Conservation (phyloP, 1,140 invertebrate genomes). For the Gryon sp. region DNA sequence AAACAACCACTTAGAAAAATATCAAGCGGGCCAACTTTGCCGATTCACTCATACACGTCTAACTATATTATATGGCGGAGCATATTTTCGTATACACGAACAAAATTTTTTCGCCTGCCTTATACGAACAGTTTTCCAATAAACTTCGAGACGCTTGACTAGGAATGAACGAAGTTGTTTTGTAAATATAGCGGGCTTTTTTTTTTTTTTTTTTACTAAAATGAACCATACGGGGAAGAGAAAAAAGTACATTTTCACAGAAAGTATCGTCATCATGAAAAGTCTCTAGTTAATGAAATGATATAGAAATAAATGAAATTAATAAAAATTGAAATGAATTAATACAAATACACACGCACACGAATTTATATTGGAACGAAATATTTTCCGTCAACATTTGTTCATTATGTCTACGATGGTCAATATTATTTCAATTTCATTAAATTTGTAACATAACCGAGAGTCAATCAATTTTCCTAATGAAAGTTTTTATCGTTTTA, state of each 20-base stretch:
- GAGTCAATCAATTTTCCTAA: too few relatives aligned
- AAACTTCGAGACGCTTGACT: constrained; percentile 22
- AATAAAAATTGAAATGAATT: too few relatives aligned
- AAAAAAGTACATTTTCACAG: too few relatives aligned
- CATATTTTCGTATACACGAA: constrained; percentile 40
- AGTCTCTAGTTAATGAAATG: too few relatives aligned
- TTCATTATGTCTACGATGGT: background rate
- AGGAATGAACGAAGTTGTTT: constrained; percentile 30
- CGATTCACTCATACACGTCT: background rate
- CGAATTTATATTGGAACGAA: background rate
- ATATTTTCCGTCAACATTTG: background rate
- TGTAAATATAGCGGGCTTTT: constrained; percentile 9
- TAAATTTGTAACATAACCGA: too few relatives aligned
- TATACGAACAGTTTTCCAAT: constrained; percentile 41
- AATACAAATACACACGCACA: too few relatives aligned
- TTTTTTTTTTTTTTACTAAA: background rate
- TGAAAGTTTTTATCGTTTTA: too few relatives aligned
- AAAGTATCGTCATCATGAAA: background rate
- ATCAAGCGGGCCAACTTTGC: constrained; percentile 22
- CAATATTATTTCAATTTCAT: too few relatives aligned
- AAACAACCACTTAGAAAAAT: constrained; percentile 42
- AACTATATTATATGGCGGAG: constrained; percentile 24
- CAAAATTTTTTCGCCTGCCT: constrained; percentile 23
- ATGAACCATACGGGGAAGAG: too few relatives aligned
- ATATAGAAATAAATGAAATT: too few relatives aligned